These are phyloP conservation scores for Panagrolaimus sp. DNA, from an alignment of 1,140 invertebrate species.

Conservation along the genomic window DNA sequence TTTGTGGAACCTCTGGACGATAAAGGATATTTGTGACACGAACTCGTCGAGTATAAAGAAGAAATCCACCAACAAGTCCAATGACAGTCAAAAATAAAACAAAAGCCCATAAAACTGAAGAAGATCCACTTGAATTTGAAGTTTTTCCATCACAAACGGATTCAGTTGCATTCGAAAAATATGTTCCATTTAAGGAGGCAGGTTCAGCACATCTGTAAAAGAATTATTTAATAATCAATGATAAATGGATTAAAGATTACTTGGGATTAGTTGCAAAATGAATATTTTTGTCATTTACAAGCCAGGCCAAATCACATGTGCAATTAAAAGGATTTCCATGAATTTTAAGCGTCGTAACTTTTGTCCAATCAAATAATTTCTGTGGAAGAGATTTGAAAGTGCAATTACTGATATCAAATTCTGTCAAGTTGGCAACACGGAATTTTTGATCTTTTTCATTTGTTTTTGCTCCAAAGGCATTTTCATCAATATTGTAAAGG, in stretches of 20 bases:
- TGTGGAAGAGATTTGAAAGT: not conserved
- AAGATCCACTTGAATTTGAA: not conserved
- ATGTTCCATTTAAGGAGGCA: not conserved
- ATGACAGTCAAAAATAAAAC: not conserved
- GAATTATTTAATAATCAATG: not conserved
- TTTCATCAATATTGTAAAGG: constrained; percentile 24
- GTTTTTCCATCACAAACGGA: not conserved
- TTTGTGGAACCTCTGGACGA: constrained; percentile 21
- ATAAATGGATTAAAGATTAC: not conserved
- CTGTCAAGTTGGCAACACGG: not conserved
- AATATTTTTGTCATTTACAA: not conserved
- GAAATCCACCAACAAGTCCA: not conserved
- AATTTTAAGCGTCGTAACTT: not conserved
- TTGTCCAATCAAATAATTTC: not conserved
- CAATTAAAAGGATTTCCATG: not conserved
- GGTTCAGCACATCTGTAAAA: not conserved
- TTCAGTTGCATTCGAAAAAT: not conserved
- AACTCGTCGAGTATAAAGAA: constrained; percentile 8
- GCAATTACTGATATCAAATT: not conserved
- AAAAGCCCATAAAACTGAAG: not conserved
- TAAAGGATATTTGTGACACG: constrained; percentile 26
- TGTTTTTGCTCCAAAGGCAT: constrained; percentile 21
- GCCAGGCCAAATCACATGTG: not conserved
- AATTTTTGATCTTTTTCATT: not conserved
- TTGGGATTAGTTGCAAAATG: not conserved